phyloP scores from a whole-genome alignment of 2,888 invertebrate species.

The Deilephila porcellus region DNA sequence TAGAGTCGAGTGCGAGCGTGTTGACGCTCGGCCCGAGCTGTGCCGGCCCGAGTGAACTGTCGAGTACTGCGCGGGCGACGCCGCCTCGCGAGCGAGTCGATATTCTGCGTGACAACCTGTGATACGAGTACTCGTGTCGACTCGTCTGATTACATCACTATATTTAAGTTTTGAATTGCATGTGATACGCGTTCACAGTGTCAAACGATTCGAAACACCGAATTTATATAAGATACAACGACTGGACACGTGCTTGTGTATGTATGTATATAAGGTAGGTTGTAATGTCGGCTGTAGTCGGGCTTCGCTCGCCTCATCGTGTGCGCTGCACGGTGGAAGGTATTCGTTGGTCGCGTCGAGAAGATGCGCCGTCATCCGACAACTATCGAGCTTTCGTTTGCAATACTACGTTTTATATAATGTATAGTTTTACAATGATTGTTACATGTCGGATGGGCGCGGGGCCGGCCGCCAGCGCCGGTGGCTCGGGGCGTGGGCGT shows the following conservation, averaged over 20 bases:
- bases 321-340: not conserved
- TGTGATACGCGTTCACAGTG: slow-evolving; percentile 7
- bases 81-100: not conserved
- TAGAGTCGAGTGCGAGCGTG: too few species aligned
- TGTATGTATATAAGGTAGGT: slow-evolving; percentile 18
- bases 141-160: slow-evolving; percentile 20
- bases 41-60: too few species aligned
- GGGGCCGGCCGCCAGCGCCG: too few species aligned
- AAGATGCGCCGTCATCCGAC: not conserved
- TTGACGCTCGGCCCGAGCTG: too few species aligned
- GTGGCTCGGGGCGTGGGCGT: too few species aligned
- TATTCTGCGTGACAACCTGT: not conserved
- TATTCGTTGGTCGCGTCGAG: not conserved
- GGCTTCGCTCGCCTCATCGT: not conserved
- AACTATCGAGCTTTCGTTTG: slow-evolving; percentile 20
- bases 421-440: not conserved
- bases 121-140: not conserved
- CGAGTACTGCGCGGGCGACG: too few species aligned
- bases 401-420: slow-evolving; percentile 16
- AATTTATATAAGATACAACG: slow-evolving; percentile 27
- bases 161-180: slow-evolving; percentile 14
- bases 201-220: slow-evolving; percentile 22
- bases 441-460: not conserved
- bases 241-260: slow-evolving; percentile 9
- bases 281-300: not conserved